Evolutionary conservation across 2,888 invertebrate species (phyloP).

Genomic region (Acanthopleura granulata): DNA sequence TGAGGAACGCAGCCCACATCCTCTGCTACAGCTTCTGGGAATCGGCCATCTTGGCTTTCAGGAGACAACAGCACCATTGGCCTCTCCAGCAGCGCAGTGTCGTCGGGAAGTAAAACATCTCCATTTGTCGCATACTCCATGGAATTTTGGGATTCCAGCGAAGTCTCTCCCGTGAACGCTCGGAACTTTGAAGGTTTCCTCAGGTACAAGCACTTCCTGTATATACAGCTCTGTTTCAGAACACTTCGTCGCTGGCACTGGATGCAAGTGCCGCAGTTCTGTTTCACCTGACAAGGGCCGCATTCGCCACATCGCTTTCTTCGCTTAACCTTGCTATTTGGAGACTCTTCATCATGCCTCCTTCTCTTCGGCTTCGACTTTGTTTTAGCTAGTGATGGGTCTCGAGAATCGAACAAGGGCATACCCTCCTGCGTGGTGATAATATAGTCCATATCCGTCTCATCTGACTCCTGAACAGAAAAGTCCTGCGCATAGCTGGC

Average conservation of each 20-base stretch:
- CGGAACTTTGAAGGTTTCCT: constrained; percentile 44
- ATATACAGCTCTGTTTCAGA: constrained; percentile 60
- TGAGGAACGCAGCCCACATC: not conserved
- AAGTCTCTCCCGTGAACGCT: not conserved
- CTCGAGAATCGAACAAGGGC: not conserved
- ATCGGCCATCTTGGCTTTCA: not conserved
- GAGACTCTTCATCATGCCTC: not conserved
- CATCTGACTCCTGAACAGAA: not conserved
- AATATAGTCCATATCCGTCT: not conserved
- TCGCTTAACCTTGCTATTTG: constrained; percentile 40
- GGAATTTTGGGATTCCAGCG: not conserved
- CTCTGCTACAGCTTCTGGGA: not conserved
- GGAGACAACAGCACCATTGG: not conserved
- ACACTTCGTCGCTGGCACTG: constrained; percentile 58
- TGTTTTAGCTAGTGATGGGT: not conserved
- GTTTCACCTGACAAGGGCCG: constrained; percentile 61
- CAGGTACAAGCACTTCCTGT: constrained; percentile 60
- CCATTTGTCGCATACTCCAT: not conserved
- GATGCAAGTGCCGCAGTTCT: constrained; percentile 61
- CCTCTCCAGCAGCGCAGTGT: not conserved
- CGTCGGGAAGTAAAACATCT: not conserved
- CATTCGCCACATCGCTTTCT: constrained; percentile 59
- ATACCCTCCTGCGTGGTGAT: not conserved
- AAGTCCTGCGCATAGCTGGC: not conserved
- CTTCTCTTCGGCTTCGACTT: not conserved